Evolutionary conservation across 2,888 invertebrate genomes (phyloP), one percentile per base, ranked within the genome.

Genomic region (Campoplex nolae): DNA sequence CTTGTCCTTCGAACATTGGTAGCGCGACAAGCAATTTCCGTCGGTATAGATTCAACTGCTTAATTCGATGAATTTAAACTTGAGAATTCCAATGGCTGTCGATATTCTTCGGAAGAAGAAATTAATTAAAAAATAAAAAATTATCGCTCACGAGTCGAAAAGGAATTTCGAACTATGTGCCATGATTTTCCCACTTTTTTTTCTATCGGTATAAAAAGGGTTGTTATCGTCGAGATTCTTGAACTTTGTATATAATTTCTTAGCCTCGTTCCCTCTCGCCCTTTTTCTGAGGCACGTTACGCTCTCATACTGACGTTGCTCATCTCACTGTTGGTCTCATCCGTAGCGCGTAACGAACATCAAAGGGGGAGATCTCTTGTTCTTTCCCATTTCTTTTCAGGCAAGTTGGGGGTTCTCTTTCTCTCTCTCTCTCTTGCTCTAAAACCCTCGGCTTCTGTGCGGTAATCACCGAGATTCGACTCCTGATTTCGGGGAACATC

Each of bases 401-500:
- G 71, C 18, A 23, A 42, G 23, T 18, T 51, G 28, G 2, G 48
- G 16, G 32, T 16, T 35, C 51, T 68, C 35, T n/a, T n/a, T 32
- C n/a, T 38, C 48, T 51, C 45, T 76, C 51, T 70, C 68, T 79
- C 74, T 23, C 67, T 81, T 68, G 58, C 76, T 71, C 71, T 70
- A 86, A 85, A 84, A 82, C 76, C 80, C 88, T 76, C 80, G 88
- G 92, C 92, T 92, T 92, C 93, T 91, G 92, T 91, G 91, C 90
- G 89, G 90, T 93, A 93, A 93, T 93, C 91, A 93, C 91, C 90
- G 90, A 93, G 91, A 92, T 93, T 93, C 92, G 90, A 88, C 82
- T 90, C 90, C 87, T 92, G 92, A 93, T 93, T 93, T 93, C 92
- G 91, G 90, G 92, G 92, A 93, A 92, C 92, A 93, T 93, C 93